Conservation (phyloP, 2,888 invertebrate genomes). For the Arctia plantaginis region DNA sequence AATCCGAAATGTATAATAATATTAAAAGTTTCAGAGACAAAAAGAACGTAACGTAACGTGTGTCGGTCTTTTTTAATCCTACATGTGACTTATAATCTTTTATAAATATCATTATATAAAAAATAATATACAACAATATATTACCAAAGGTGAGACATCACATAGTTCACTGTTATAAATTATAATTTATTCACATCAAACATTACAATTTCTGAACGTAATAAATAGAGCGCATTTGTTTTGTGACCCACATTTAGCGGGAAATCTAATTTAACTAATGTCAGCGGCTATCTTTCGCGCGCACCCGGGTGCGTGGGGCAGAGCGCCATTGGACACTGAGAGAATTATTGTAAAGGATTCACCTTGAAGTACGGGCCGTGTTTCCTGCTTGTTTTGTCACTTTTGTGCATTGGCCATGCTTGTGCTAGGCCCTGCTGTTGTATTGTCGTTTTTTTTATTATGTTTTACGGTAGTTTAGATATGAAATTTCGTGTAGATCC, state of each 20-base stretch:
- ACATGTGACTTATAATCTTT: not conserved
- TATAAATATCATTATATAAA: not conserved
- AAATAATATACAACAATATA: slow-evolving; percentile 19
- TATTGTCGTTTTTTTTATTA: slow-evolving; percentile 5
- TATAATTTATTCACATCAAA: slow-evolving; percentile 41
- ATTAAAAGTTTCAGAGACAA: not conserved
- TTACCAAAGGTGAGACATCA: slow-evolving; percentile 71
- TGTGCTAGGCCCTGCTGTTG: slow-evolving; percentile 7
- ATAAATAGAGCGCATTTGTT: slow-evolving; percentile 58
- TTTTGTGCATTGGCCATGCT: slow-evolving; percentile 22
- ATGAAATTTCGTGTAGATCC: not conserved
- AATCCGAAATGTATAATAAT: not conserved
- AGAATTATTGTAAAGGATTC: slow-evolving; percentile 46
- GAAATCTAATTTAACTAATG: slow-evolving; percentile 77
- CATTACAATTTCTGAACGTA: slow-evolving; percentile 49
- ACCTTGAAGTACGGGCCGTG: slow-evolving; percentile 55
- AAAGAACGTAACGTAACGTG: not conserved
- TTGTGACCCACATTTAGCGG: slow-evolving; percentile 73
- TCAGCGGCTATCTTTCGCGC: slow-evolving; percentile 74
- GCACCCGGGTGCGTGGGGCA: slow-evolving; percentile 57
- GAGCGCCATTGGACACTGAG: slow-evolving; percentile 59
- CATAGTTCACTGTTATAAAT: slow-evolving; percentile 36
- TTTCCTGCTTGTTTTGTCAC: slow-evolving; percentile 33
- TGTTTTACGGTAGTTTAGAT: not conserved
- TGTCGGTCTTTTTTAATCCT: not conserved